These are phyloP conservation scores for Hassar affinis DNA, from an alignment of 2,113 vertebrate genomes.

Conservation along the genomic window DNA sequence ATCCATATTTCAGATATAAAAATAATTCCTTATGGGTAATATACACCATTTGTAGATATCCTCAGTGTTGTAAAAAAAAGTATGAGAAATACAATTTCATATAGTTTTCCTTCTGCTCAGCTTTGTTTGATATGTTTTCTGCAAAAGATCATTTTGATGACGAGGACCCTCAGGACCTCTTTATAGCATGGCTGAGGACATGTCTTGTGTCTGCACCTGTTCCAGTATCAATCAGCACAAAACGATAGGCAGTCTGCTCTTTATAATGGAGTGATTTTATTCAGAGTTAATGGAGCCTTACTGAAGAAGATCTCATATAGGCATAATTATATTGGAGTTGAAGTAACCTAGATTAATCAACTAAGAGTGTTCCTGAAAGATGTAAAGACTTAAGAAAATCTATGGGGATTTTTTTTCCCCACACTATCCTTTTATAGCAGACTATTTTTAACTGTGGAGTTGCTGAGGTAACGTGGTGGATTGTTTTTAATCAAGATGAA, in stretches of 20 bases:
- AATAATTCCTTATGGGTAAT: background rate
- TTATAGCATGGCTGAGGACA: slow-evolving; percentile 13
- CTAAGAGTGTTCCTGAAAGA: background rate
- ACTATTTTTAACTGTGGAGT: background rate
- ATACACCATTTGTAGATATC: background rate
- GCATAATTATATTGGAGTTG: slow-evolving; percentile 31
- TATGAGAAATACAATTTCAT: background rate
- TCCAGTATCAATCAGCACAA: slow-evolving; percentile 26
- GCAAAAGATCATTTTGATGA: slow-evolving; percentile 1
- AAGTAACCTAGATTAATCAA: slow-evolving; percentile 11
- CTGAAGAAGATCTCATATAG: slow-evolving; percentile 35
- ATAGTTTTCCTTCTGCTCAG: background rate
- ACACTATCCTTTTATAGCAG: background rate
- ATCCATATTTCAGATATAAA: background rate
- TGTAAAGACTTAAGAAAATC: background rate
- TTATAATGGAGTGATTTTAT: slow-evolving; percentile 43
- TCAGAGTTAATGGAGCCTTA: slow-evolving; percentile 33
- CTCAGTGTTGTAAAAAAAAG: background rate
- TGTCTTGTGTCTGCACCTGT: slow-evolving; percentile 13
- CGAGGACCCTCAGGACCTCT: slow-evolving; percentile 25
- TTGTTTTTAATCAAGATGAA: background rate
- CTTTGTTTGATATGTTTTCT: background rate
- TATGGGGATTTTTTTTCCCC: background rate
- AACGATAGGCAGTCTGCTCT: slow-evolving; percentile 18
- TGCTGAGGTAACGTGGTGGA: background rate